Evolutionary conservation across 2,888 invertebrate genomes (phyloP).

Genomic region (Mycogona germanica): DNA sequence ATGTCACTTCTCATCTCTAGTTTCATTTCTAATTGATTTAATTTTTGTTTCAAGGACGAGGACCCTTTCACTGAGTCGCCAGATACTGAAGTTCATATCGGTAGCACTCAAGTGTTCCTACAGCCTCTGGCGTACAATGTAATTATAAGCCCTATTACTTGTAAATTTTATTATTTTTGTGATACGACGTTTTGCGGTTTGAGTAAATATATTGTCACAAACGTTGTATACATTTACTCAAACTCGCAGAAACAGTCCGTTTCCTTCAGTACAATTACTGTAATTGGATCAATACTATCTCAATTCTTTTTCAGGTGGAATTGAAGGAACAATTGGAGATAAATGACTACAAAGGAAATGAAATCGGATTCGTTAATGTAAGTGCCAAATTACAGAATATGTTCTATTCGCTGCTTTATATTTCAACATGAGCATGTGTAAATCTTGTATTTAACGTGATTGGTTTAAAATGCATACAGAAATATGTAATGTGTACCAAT

Average conservation of each 20-base stretch:
- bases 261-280: too few relatives aligned
- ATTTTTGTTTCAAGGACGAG: slow-evolving; percentile 31
- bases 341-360: slow-evolving; percentile 37
- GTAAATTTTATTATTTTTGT: not conserved
- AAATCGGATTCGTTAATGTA: slow-evolving; percentile 33
- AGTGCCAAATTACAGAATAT: too few relatives aligned
- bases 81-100: slow-evolving; percentile 39
- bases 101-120: slow-evolving; percentile 40
- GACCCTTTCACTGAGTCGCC: slow-evolving; percentile 43
- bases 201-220: not conserved
- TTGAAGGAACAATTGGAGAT: slow-evolving; percentile 40
- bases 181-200: not conserved
- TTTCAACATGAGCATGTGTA: too few relatives aligned
- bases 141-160: not conserved
- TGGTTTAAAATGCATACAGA: too few relatives aligned
- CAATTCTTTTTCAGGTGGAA: slow-evolving; percentile 33
- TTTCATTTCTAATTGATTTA: too few relatives aligned
- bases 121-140: slow-evolving; percentile 39
- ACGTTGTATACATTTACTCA: not conserved
- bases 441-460: too few relatives aligned
- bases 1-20: too few relatives aligned
- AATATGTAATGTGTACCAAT: too few relatives aligned
- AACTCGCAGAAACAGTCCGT: too few relatives aligned
- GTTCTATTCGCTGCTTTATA: too few relatives aligned
- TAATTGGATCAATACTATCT: too few relatives aligned